Evolutionary conservation across 2,888 invertebrate species (phyloP), one percentile per base, ranked within the genome.

Genomic region (Crematogaster levior): DNA sequence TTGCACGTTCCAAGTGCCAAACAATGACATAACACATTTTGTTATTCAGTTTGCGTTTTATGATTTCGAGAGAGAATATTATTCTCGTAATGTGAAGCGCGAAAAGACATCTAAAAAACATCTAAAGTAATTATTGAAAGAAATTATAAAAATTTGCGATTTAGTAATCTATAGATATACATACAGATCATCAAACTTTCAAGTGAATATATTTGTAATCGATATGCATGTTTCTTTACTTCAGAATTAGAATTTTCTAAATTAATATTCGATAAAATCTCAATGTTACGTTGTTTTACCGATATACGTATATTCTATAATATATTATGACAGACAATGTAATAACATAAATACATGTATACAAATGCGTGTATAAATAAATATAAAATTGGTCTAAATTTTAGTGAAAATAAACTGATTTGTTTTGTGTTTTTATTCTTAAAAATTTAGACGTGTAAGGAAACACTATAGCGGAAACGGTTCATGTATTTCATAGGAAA

Each of bases 11-110:
- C 63, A 24, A 63, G 24, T 74, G 65, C 51, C 66, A 66, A 75
- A 75, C 66, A 66, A 75, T 51, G n/a, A 51, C 12, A 34, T 34
- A 65, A 66, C 27, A 34, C 21, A 53, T 77, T 66, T 66, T 53
- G 27, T 66, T 65, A 34, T 48, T 65, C 51, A 6, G n/a, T 51
- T 40, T 68, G 21, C 30, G 21, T 37, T 51, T 48, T 24, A 51
- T n/a, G 27, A 12, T 2, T 66, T 21, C 15, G 30, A 21, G 53
- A 68, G 27, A 53, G 30, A 68, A 53, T 12, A 30, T 15, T 40
- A 40, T 56, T 53, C 15, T 10, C 30, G 27, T 18, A 27, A 6
- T 15, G 15, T n/a, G 6, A 66, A 51, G 27, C 9, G 18, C 7
- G 18, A 24, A 68, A 56, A 53, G 21, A 21, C 66, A 46, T 37